Conservation (phyloP, 2,797 vertebrate genomes). For the Lagothrix lagotricha region DNA sequence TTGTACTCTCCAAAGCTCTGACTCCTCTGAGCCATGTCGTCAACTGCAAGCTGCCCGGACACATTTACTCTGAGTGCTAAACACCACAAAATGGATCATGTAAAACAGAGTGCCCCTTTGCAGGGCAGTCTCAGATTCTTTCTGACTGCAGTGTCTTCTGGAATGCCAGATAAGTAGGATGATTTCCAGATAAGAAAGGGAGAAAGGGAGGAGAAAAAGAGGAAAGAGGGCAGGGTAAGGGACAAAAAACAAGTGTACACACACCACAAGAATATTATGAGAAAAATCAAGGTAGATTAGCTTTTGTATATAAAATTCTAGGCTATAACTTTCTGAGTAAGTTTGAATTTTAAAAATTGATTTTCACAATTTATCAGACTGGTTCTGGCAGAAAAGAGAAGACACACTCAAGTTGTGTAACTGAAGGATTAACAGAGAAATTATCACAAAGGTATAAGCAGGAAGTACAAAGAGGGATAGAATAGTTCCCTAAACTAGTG, state of each 20-base stretch:
- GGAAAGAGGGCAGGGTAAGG: background rate
- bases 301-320: background rate
- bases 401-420: background rate
- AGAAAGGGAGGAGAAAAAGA: background rate
- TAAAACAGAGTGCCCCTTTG: background rate
- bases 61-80: background rate
- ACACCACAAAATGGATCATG: background rate
- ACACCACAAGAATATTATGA: background rate
- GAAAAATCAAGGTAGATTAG: background rate
- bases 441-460: background rate
- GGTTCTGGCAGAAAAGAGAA: background rate
- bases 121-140: background rate
- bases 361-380: background rate
- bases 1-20: background rate
- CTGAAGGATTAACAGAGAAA: background rate
- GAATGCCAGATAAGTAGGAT: background rate
- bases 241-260: too few species aligned
- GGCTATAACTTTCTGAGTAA: background rate
- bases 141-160: background rate
- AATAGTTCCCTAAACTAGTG: background rate
- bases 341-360: background rate
- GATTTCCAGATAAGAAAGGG: background rate
- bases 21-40: background rate
- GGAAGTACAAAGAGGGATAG: background rate
- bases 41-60: background rate